Percentiles rank a stretch among this genome's conserved stretches.
Evolutionary conservation across 1,140 invertebrate species (phyloP).

Genomic region (Drosophila funebris): DNA sequence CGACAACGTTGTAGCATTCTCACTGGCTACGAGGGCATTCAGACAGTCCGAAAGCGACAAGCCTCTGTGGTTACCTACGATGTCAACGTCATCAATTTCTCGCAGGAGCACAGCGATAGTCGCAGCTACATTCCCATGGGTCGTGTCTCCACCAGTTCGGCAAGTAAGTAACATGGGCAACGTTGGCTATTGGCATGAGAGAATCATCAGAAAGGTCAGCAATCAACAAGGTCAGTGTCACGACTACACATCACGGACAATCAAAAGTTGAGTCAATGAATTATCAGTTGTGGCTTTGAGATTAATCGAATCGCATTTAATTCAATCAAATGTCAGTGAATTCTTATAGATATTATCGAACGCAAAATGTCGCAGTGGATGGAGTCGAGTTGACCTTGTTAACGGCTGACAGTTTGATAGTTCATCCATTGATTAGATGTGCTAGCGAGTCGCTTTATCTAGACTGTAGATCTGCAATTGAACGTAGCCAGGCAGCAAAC

Average conservation of each 20-base stretch:
- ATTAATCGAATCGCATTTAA: slow-evolving; percentile 1
- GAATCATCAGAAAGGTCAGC: slow-evolving; percentile 24
- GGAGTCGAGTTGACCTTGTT: not conserved
- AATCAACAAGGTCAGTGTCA: slow-evolving; percentile 25
- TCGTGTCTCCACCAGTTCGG: slow-evolving; percentile 82
- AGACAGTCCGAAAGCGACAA: slow-evolving; percentile 75
- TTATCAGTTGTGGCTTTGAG: not conserved
- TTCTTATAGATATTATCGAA: no score
- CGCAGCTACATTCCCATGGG: slow-evolving; percentile 83
- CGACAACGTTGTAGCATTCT: slow-evolving; percentile 71
- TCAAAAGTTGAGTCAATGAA: not conserved
- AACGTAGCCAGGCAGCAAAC: not conserved
- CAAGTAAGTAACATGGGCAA: slow-evolving; percentile 72
- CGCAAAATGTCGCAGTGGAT: no score
- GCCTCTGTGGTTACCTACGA: slow-evolving; percentile 83
- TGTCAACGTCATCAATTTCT: slow-evolving; percentile 83
- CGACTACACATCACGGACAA: slow-evolving; percentile 1
- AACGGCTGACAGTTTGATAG: not conserved
- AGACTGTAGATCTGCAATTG: not conserved
- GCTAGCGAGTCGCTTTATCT: no score
- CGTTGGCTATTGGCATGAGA: not conserved
- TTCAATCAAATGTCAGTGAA: not conserved
- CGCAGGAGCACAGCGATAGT: slow-evolving; percentile 79
- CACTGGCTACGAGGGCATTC: slow-evolving; percentile 72
- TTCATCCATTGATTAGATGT: not conserved